Evolutionary conservation across 2,113 vertebrate species (phyloP), one percentile per base, ranked within the genome.

Genomic region (Numenius arquata): DNA sequence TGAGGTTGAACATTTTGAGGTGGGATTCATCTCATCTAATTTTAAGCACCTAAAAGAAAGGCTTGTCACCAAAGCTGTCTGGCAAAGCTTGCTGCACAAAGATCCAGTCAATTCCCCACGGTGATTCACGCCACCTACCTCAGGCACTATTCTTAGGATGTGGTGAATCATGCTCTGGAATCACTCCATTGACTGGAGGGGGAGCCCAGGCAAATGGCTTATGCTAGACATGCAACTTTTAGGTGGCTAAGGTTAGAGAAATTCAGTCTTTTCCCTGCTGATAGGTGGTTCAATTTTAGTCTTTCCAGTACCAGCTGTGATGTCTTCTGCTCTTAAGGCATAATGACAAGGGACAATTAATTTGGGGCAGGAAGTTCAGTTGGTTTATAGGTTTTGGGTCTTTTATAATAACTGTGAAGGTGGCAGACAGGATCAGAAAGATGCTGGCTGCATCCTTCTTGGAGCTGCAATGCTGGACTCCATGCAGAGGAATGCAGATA

Each of bases 71-170:
- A 85, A 94, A 93, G 36, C 32, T 11, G n/a, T 79, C 85, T 88
- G 63, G 53, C 32, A 93, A 66, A 85, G 55, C 22, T 88, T 43
- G 76, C 58, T 65, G 92, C 50, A 50, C 8, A 45, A 71, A 82
- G 11, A 78, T 43, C 16, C 67, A 80, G 71, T 86, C 94, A 92
- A 86, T 89, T 95, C 83, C 83, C 62, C 11, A 43, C 67, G 45
- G 68, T 92, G 80, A 95, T 55, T 97, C 89, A 93, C 18, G 23
- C 80, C 89, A 72, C 83, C 72, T 86, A 75, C 86, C 65, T 87
- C 61, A 66, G 56, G 45, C 83, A 62, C 63, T 93, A 84, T 88
- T 89, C 59, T 76, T 90, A 63, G 90, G 61, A 84, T 52, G 15
- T 12, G 4, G 65, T 97, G 86, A 95, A 50, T 96, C 92, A 92